Percentiles rank a stretch among this genome's conserved stretches.
Conservation (phyloP, 2,888 invertebrate genomes). For the Mesoligia furuncula region DNA sequence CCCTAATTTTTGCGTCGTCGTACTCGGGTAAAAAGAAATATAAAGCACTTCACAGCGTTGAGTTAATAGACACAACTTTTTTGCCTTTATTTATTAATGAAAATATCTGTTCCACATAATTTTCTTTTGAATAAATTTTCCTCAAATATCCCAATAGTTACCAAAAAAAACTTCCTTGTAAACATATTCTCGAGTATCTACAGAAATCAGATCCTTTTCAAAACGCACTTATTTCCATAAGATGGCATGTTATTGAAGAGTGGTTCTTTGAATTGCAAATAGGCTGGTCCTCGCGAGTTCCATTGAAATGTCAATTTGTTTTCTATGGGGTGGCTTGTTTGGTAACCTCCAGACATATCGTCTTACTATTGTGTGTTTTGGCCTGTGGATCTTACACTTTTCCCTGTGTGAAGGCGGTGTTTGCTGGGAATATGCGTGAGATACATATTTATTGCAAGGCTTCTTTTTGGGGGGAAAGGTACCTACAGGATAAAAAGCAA, state of each 20-base stretch:
- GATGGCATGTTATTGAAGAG: constrained; percentile 86
- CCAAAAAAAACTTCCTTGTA: constrained; percentile 45
- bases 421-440: constrained; percentile 62
- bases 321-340: constrained; percentile 84
- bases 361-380: constrained; percentile 77
- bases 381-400: constrained; percentile 68
- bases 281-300: constrained; percentile 81
- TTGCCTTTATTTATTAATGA: background rate
- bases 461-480: background rate
- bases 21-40: background rate
- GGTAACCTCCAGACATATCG: constrained; percentile 80
- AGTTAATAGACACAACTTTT: background rate
- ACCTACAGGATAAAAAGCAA: background rate
- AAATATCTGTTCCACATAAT: background rate
- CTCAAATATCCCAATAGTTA: constrained; percentile 7
- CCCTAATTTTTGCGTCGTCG: background rate
- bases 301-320: constrained; percentile 90
- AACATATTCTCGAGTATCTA: constrained; percentile 68
- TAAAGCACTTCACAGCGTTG: background rate
- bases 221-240: constrained; percentile 86
- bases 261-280: constrained; percentile 89
- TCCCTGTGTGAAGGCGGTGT: constrained; percentile 64
- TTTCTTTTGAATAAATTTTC: background rate
- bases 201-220: constrained; percentile 86
- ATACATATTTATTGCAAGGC: constrained; percentile 50